phyloP scores from a whole-genome alignment of 2,888 invertebrate species.

The Pycnomerus fuliginosus region DNA sequence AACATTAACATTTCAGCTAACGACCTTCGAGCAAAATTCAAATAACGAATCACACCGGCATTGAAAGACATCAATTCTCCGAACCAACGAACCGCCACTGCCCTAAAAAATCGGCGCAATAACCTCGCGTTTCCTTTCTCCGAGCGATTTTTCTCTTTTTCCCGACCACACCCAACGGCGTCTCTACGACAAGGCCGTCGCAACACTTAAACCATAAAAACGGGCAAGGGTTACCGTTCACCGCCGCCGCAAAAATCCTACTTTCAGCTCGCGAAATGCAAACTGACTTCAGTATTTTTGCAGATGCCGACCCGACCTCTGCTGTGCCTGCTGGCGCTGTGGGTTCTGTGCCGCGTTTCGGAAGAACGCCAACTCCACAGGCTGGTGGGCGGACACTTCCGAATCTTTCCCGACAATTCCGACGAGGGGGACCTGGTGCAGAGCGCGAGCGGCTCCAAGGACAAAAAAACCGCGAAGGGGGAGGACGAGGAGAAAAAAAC shows the following conservation, averaged over 20 bases:
- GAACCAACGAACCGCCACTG: too few species aligned
- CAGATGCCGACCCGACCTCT: slow-evolving; percentile 29
- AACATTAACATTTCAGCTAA: too few species aligned
- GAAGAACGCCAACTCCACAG: slow-evolving; percentile 61
- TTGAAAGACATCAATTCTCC: too few species aligned
- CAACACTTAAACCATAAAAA: slow-evolving; percentile 14
- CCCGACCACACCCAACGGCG: slow-evolving; percentile 17
- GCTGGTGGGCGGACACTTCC: slow-evolving; percentile 68
- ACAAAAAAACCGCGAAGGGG: slow-evolving; percentile 26
- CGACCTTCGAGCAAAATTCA: too few species aligned
- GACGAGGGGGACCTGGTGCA: slow-evolving; percentile 37
- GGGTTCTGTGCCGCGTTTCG: slow-evolving; percentile 23
- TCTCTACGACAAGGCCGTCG: slow-evolving; percentile 16
- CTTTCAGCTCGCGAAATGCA: slow-evolving; percentile 2
- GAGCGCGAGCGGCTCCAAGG: slow-evolving; percentile 31
- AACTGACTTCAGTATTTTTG: slow-evolving; percentile 16
- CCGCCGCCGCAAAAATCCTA: slow-evolving; percentile 5
- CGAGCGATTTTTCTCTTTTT: slow-evolving; percentile 13
- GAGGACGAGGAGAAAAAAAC: slow-evolving; percentile 79
- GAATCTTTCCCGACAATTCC: slow-evolving; percentile 49
- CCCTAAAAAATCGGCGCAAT: too few species aligned
- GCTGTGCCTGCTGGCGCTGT: slow-evolving; percentile 28
- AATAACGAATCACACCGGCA: too few species aligned
- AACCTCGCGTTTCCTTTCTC: slow-evolving; percentile 16
- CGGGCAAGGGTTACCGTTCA: slow-evolving; percentile 14